phyloP scores from a whole-genome alignment of 2,113 vertebrate species.

The Sphyrna mokarran region DNA sequence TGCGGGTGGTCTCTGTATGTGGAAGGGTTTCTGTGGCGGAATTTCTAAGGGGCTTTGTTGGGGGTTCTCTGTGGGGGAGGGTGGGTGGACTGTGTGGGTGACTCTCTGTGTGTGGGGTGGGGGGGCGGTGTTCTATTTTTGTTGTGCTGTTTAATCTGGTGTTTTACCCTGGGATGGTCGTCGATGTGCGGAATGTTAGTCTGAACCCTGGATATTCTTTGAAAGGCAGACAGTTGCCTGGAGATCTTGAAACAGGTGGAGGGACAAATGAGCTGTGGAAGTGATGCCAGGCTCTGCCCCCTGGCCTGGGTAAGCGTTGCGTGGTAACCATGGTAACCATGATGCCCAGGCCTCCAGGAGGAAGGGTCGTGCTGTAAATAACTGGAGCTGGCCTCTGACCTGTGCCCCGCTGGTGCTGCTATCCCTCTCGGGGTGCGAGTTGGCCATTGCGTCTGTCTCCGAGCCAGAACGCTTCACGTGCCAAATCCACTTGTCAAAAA shows the following conservation, averaged over 20 bases:
- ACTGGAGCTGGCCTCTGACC: background rate
- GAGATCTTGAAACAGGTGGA: background rate
- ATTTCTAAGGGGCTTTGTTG: too few species aligned
- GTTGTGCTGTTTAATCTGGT: background rate
- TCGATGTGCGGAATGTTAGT: background rate
- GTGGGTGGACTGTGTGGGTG: too few species aligned
- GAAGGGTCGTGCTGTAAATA: background rate
- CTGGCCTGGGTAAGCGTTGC: background rate
- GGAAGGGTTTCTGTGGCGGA: too few species aligned
- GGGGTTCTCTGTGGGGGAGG: too few species aligned
- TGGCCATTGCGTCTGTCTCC: background rate
- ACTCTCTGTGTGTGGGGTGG: too few species aligned
- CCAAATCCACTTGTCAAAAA: background rate
- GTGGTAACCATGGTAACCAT: too few species aligned
- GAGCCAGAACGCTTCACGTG: background rate
- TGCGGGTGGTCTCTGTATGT: too few species aligned
- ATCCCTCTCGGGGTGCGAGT: background rate
- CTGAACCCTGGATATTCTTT: background rate
- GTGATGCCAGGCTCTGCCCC: background rate
- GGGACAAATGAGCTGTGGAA: background rate
- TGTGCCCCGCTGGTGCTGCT: background rate
- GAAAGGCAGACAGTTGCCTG: background rate
- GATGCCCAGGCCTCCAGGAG: background rate
- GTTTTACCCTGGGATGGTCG: background rate
- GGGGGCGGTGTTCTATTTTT: background rate